Conservation (phyloP, 2,113 vertebrate species). For the Python bivittatus region DNA sequence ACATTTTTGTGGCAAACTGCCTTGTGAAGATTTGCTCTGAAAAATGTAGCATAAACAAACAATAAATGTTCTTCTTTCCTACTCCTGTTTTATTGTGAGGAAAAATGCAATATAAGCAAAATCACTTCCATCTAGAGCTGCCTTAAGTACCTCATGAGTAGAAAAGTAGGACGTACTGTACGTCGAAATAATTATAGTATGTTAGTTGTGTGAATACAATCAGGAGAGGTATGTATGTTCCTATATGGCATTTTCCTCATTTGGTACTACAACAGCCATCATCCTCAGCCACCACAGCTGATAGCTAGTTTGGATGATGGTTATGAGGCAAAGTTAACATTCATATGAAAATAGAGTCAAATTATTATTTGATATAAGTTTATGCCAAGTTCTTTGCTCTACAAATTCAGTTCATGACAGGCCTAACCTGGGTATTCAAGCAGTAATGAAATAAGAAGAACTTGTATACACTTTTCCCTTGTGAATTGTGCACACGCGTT, state of each 20-base stretch:
- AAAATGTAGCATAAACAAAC: neutral
- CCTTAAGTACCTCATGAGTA: neutral
- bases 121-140: neutral
- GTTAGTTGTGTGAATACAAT: neutral
- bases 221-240: neutral
- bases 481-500: neutral
- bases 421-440: neutral
- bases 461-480: neutral
- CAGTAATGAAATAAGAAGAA: neutral
- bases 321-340: neutral
- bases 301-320: neutral
- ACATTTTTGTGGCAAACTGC: neutral
- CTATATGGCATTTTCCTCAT: neutral
- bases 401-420: neutral
- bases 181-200: neutral
- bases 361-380: too few species aligned
- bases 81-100: neutral
- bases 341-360: neutral
- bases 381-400: neutral
- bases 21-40: neutral
- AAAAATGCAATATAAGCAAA: neutral
- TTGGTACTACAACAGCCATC: neutral
- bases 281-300: neutral
- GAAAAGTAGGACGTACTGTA: neutral
- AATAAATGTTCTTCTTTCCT: neutral